Base-by-base conservation (phyloP, 1,140 invertebrate genomes). In the Lithobius niger region DNA sequence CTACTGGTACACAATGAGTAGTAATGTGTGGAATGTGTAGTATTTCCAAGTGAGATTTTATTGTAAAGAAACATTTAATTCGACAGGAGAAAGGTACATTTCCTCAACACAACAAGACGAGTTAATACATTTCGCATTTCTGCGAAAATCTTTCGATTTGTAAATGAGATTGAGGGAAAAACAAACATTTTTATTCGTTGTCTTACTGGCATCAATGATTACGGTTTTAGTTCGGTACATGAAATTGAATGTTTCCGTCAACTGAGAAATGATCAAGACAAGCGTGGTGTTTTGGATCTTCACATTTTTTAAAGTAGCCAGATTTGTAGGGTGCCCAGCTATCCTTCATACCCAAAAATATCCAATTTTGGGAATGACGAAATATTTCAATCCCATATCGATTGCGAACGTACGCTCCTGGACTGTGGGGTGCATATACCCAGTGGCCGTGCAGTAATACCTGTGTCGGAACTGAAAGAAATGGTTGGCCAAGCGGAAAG, bases 371-470 rank as follows among this genome's bases (percentile, higher is more conserved):
- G 3, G 54, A 59, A 60, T 69, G 67, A 18, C 59, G 59, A n/a
- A 67, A 64, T 3, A 59, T 61, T 40, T 62, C 58, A 42, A 45
- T 51, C 1, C 66, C 67, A 36, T 64, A 65, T 25, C 64, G 59
- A 53, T 66, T 67, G n/a, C 67, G 57, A n/a, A 61, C 64, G 59
- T 63, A 67, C 6, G 64, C 55, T 15, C 67, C 67, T n/a, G 67
- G 67, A 52, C 65, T 69, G 31, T 59, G 48, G 6, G 61, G 64
- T 6, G 55, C 61, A 24, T 57, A 55, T 1, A 67, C 57, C 66
- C 66, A 67, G 2, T 56, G 40, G 6, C 65, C 61, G 43, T 61
- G 53, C 2, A 67, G 28, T 27, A 60, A 22, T 2, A 65, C 59
- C 21, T 59, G 55, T 0, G 67, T 68, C n/a, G 65, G 65, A 45